These are phyloP conservation scores for Acanthornis magna DNA, from an alignment of 2,797 vertebrate species.

Conservation along the genomic window DNA sequence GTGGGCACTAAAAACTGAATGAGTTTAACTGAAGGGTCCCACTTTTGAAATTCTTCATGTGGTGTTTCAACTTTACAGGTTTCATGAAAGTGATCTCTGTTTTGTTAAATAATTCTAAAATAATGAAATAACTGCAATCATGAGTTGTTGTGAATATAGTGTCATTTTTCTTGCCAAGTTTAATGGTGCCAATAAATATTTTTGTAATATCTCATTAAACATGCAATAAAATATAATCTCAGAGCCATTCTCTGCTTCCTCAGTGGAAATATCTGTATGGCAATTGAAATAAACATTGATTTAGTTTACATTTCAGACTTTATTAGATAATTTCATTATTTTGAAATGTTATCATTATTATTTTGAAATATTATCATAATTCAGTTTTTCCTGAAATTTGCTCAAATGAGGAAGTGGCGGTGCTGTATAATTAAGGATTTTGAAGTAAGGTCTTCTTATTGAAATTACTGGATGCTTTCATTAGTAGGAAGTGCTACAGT, in stretches of 20 bases:
- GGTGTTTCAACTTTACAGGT: background rate
- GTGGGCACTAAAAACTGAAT: background rate
- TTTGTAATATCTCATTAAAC: background rate
- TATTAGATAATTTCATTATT: background rate
- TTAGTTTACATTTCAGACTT: background rate
- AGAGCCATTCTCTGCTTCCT: background rate
- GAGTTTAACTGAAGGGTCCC: background rate
- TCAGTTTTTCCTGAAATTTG: background rate
- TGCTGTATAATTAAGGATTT: background rate
- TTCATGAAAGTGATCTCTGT: background rate
- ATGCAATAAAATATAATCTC: background rate
- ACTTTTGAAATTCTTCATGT: background rate
- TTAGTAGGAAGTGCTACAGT: background rate
- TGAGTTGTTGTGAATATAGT: background rate
- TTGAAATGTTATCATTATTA: background rate
- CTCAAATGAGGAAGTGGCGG: background rate
- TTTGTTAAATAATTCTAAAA: background rate
- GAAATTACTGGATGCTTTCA: background rate
- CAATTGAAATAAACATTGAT: background rate
- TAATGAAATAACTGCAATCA: background rate
- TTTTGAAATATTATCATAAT: background rate
- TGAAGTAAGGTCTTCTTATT: background rate
- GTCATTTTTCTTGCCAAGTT: background rate
- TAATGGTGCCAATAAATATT: background rate
- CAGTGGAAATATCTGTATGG: background rate